Evolutionary conservation across 1,140 invertebrate genomes (phyloP).

Genomic region (Uloborus diversus): DNA sequence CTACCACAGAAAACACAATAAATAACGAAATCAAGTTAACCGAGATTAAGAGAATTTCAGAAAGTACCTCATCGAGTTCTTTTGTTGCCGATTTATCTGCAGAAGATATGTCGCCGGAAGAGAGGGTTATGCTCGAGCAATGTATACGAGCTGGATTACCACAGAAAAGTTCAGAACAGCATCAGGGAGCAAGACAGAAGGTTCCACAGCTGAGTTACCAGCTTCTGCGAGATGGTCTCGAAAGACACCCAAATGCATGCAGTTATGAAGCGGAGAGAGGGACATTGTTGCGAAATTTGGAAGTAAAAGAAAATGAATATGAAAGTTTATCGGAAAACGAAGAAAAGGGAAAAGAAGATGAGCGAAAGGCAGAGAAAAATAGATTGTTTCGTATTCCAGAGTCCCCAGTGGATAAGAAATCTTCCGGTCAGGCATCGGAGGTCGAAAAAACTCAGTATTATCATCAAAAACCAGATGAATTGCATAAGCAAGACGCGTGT

Average conservation of each 20-base stretch:
- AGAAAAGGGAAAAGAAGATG: slow-evolving; percentile 50
- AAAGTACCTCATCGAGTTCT: slow-evolving; percentile 5
- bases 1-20: no score
- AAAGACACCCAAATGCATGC: background rate
- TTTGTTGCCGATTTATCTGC: background rate
- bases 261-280: background rate
- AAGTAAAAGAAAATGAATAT: background rate
- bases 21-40: no score
- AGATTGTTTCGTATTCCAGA: slow-evolving; percentile 33
- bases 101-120: slow-evolving; percentile 16
- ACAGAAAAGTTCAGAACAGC: background rate
- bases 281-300: background rate
- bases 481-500: no score
- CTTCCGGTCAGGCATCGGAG: slow-evolving; percentile 13
- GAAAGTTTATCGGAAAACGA: slow-evolving; percentile 22
- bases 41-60: no score
- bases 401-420: slow-evolving; percentile 1
- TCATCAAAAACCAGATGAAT: background rate
- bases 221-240: background rate
- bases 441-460: slow-evolving; percentile 4
- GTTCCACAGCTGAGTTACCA: background rate
- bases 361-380: slow-evolving; percentile 39
- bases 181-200: background rate
- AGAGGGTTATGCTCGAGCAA: slow-evolving; percentile 19
- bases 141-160: slow-evolving; percentile 17